Evolutionary conservation across 2,797 vertebrate genomes (phyloP).

Genomic region (Dicrostonyx torquatus): DNA sequence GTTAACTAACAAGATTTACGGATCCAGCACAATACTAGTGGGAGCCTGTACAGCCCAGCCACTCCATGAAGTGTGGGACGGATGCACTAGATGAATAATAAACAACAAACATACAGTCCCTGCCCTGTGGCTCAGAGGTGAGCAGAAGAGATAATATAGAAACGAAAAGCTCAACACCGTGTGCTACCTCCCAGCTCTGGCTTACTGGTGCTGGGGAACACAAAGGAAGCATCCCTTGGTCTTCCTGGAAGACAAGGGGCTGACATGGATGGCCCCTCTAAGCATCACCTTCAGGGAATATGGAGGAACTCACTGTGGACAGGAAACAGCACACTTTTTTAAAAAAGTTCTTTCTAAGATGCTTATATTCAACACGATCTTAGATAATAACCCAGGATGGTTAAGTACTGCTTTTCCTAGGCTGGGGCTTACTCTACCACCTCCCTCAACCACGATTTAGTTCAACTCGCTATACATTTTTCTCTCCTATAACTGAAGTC

Average conservation of each 20-base stretch:
- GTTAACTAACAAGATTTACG: constrained; percentile 54
- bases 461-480: neutral
- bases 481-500: neutral
- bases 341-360: constrained; percentile 8
- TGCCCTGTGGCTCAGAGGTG: constrained; percentile 37
- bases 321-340: neutral
- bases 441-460: neutral
- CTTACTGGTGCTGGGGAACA: neutral
- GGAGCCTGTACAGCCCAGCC: neutral
- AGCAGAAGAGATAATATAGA: neutral
- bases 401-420: neutral
- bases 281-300: neutral
- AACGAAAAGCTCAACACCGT: constrained; percentile 13
- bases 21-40: constrained; percentile 24
- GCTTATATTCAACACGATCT: neutral
- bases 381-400: neutral
- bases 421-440: neutral
- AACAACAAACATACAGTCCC: constrained; percentile 35
- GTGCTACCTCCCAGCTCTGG: neutral
- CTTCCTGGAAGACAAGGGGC: neutral
- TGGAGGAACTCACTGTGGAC: neutral
- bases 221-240: neutral
- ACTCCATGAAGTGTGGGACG: constrained; percentile 53
- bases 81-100: constrained; percentile 37
- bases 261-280: neutral